Base-by-base conservation (phyloP, 1,140 invertebrate genomes). In the Cataglyphis hispanica region DNA sequence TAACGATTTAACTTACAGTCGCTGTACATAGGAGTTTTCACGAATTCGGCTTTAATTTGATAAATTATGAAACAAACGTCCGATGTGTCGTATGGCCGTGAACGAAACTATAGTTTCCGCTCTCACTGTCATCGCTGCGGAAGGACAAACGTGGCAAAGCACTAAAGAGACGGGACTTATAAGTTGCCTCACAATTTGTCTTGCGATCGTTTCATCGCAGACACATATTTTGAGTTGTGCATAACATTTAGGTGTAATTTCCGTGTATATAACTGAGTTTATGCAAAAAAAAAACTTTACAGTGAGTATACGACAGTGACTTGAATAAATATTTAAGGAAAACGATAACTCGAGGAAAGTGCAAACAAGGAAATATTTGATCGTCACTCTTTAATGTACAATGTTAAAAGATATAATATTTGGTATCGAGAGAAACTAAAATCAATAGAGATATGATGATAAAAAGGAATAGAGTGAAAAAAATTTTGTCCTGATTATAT, bases 101-200 rank as follows among this genome's bases (percentile, higher is more conserved):
- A 74, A 16, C 27, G 53, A 22, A 25, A 83, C 53, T 74, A 37
- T 74, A 83, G 11, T 58, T 72, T 53, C 43, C 46, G 22, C 64
- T 80, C 25, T 58, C 11, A 31, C 25, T 43, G 25, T 72, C 53
- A 46, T 61, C 7, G 27, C 16, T 19, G 22, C 60, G 8, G 34
- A 81, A 72, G 78, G 53, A 83, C 53, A 72, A 83, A 60, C 10
- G 16, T 31, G 50, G 37, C 16, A 34, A 58, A 70, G 31, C 3
- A 2, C 25, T 37, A 72, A 25, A 16, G 40, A 74, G 53, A 43
- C 70, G 31, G 16, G 50, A 25, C 34, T 13, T 22, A 11, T 43
- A 37, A 34, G 31, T 11, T 22, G 2, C 13, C 31, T 78, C 37
- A 4, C 53, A 53, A 77, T 77, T 58, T 13, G 13, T 31, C 22